phyloP scores from a whole-genome alignment of 53 echinoderm and acorn worm species.

The Crossaster papposus region DNA sequence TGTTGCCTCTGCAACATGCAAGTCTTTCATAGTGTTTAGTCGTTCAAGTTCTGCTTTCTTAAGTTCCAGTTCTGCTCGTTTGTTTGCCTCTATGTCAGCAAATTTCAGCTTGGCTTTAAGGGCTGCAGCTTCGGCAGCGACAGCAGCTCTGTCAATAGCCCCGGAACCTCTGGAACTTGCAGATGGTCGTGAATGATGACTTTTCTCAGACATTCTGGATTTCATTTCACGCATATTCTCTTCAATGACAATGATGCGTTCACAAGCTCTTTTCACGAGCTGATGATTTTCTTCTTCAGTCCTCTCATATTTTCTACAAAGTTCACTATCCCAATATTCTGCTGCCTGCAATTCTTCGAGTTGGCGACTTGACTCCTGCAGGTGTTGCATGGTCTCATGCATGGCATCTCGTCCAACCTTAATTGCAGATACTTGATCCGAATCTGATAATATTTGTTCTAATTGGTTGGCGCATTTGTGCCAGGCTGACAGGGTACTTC shows the following conservation, averaged over 20 bases:
- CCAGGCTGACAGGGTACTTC: not conserved
- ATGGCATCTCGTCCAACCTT: not conserved
- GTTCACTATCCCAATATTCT: not conserved
- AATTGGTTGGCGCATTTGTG: constrained; percentile 17
- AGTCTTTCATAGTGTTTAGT: constrained; percentile 28
- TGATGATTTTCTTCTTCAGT: not conserved
- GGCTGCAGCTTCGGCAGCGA: too few relatives aligned
- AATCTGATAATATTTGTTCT: not conserved
- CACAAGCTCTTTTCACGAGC: not conserved
- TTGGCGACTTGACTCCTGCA: not conserved
- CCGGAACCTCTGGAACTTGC: too few relatives aligned
- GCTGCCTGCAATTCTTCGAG: not conserved
- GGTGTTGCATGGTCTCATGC: not conserved
- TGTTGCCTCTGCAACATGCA: constrained; percentile 19
- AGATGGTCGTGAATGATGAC: too few relatives aligned
- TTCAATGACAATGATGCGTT: not conserved
- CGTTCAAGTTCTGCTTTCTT: constrained; percentile 37
- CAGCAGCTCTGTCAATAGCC: too few relatives aligned
- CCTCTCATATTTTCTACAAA: not conserved
- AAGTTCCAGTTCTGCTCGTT: constrained; percentile 30
- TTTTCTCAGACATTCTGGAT: not conserved
- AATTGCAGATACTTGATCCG: not conserved
- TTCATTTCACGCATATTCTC: not conserved
- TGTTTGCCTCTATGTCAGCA: constrained; percentile 21
- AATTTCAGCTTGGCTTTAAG: too few relatives aligned